These are phyloP conservation scores for Syrmaticus mikado DNA, from an alignment of 2,113 vertebrate species.

Conservation along the genomic window DNA sequence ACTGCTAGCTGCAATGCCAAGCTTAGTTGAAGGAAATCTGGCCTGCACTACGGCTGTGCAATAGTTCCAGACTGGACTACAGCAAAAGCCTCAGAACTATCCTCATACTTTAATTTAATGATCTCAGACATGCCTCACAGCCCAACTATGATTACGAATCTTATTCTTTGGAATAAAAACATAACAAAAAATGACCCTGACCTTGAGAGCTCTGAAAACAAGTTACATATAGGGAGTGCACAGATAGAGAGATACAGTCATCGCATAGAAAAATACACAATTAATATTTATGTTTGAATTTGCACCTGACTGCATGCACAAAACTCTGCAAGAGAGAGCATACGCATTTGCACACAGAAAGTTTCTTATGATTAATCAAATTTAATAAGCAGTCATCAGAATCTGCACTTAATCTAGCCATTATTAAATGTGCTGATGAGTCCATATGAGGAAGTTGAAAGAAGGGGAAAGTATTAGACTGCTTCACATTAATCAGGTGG, in stretches of 20 bases:
- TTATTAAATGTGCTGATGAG: slow-evolving; percentile 14
- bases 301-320: background rate
- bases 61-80: background rate
- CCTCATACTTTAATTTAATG: background rate
- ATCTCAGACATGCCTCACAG: background rate
- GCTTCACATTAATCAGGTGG: slow-evolving; percentile 18
- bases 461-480: background rate
- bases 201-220: background rate
- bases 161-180: background rate
- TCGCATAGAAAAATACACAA: background rate
- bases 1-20: background rate
- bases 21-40: background rate
- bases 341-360: background rate
- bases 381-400: background rate
- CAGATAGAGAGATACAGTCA: background rate
- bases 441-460: background rate
- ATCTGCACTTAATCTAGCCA: background rate
- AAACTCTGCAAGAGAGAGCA: background rate
- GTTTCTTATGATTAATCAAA: background rate
- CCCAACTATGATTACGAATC: background rate
- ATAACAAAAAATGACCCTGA: background rate
- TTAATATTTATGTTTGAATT: background rate
- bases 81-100: background rate
- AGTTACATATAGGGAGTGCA: background rate
- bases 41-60: background rate